phyloP scores from a whole-genome alignment of 1,140 invertebrate genomes.

The Stegodyphus mimosarum region DNA sequence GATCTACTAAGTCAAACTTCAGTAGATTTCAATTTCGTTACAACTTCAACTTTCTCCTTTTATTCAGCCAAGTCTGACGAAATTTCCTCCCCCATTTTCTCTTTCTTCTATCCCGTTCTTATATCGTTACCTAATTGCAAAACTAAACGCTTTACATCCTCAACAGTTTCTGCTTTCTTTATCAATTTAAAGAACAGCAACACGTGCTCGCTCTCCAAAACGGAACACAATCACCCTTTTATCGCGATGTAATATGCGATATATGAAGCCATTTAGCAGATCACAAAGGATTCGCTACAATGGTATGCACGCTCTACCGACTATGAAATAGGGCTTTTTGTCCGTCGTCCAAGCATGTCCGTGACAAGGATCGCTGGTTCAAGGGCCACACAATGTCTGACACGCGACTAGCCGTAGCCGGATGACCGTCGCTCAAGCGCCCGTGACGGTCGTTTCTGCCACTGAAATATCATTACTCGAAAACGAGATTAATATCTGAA shows the following conservation, averaged over 20 bases:
- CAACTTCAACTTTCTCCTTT: no score
- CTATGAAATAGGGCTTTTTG: slow-evolving; percentile 45
- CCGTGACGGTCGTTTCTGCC: slow-evolving; percentile 26
- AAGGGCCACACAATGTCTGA: slow-evolving; percentile 11
- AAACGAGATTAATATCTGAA: no score
- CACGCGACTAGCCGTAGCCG: slow-evolving; percentile 39
- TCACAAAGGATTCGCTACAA: slow-evolving; percentile 22
- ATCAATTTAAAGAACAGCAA: slow-evolving; percentile 31
- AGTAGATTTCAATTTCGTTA: no score
- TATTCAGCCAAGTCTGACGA: no score
- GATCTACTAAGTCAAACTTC: no score
- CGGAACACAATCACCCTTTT: neutral
- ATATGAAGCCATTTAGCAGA: slow-evolving; percentile 30
- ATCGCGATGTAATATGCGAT: slow-evolving; percentile 22
- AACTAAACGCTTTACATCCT: no score
- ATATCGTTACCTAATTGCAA: no score
- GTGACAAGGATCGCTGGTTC: slow-evolving; percentile 14
- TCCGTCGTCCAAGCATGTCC: slow-evolving; percentile 39
- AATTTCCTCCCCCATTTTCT: no score
- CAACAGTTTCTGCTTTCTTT: neutral
- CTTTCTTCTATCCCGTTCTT: no score
- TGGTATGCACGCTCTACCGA: slow-evolving; percentile 22
- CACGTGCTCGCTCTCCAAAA: neutral
- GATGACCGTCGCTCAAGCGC: neutral
- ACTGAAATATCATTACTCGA: no score